Evolutionary conservation across 2,888 invertebrate genomes (phyloP), one percentile per base, ranked within the genome.

Genomic region (Lasioglossum villosulum): DNA sequence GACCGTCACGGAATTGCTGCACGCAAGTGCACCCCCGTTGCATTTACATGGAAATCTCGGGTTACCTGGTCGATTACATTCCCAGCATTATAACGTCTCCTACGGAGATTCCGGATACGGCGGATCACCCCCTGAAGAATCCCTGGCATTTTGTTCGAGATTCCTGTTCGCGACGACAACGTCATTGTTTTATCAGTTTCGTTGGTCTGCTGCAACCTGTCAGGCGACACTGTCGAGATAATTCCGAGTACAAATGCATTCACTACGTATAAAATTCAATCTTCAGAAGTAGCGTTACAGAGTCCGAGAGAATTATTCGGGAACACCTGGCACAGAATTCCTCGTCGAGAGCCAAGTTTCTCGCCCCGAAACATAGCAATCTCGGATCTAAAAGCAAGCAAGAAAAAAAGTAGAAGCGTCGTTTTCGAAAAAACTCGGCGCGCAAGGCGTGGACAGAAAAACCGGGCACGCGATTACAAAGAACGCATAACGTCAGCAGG

Each of bases 21-120:
- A 75, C 63, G 66, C 84, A 75, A 76, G 71, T 37, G 30, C 19
- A 27, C 27, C 34, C 66, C 82, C 85, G 73, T 71, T 80, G 86
- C 90, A 91, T 91, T 91, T 90, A 86, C 87, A 91, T 91, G 86
- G 91, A 89, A 89, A 91, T 90, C 85, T 84, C 68, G 75, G 81
- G 80, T 75, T 80, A 66, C 48, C 71, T 78, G 73, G 76, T 80
- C 86, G 83, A 91, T 90, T 91, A 86, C 86, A 88, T 89, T 88
- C 86, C 86, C 59, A n/a, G 83, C 85, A 80, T 89, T 89, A 90
- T 82, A 84, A 75, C 82, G 82, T 79, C 76, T 83, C 74, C 82
- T 80, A 39, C 68, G 71, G n/a, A 23, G 73, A 73, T 79, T 80
- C 86, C 83, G 63, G 52, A 42, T 48, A n/a, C 37, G 68, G 39